Evolutionary conservation across 92 coral and sea anemone genomes (phyloP).

Genomic region (Metridium senile): DNA sequence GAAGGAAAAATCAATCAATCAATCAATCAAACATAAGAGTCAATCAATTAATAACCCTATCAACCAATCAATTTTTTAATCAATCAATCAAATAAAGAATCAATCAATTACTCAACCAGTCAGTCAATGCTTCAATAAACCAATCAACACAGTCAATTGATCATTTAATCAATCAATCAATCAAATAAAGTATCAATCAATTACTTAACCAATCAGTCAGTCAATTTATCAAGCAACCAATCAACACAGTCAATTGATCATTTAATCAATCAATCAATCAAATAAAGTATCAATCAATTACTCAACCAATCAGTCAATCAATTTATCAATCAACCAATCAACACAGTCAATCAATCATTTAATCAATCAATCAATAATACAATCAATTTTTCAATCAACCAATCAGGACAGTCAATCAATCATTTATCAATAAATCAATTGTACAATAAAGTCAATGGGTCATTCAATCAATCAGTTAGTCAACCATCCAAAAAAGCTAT

Average conservation of each 20-base stretch:
- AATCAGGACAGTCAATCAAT: neutral
- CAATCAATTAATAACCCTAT: neutral
- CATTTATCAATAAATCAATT: neutral
- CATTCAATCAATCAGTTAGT: neutral
- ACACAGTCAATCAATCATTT: neutral
- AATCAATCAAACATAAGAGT: neutral
- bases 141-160: neutral
- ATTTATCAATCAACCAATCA: slow-evolving; percentile 23
- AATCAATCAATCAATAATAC: neutral
- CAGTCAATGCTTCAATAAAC: neutral
- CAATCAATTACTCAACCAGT: neutral
- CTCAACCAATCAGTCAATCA: neutral
- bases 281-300: neutral
- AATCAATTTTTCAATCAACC: slow-evolving; percentile 7
- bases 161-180: neutral
- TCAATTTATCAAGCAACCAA: neutral
- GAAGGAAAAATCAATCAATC: neutral
- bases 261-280: slow-evolving; percentile 20
- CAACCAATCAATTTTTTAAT: neutral
- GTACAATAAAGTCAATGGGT: neutral
- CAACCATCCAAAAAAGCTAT: neutral
- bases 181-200: too few relatives aligned
- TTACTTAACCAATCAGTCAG: neutral
- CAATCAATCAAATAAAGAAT: slow-evolving; percentile 17
- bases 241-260: neutral